Percentiles rank a stretch among this genome's conserved stretches.
Evolutionary conservation across 2,113 vertebrate species (phyloP).

Genomic region (Tapirus terrestris): DNA sequence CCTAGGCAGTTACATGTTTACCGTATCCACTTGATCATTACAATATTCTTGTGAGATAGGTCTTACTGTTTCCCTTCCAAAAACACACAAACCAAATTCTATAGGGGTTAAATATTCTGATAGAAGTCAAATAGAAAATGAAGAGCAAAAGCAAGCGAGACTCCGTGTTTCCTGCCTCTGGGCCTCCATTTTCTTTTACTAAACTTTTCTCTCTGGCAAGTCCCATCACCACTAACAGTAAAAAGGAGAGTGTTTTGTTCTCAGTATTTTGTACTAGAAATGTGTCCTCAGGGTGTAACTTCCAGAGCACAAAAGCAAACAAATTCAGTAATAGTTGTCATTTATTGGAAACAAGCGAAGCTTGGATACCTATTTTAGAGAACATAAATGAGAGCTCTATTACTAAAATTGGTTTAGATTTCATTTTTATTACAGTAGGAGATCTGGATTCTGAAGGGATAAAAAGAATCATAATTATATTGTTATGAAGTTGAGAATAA

Average conservation of each 20-base stretch:
- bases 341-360: constrained; percentile 34
- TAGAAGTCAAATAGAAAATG: background rate
- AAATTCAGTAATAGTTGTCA: constrained; percentile 33
- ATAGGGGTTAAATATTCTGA: background rate
- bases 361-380: constrained; percentile 54
- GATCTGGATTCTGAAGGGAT: constrained; percentile 53
- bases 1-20: background rate
- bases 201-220: background rate
- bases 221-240: background rate
- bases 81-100: background rate
- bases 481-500: constrained; percentile 28
- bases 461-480: constrained; percentile 6
- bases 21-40: background rate
- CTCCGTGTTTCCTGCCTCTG: background rate
- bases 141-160: background rate
- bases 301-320: constrained; percentile 38
- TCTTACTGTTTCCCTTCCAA: constrained; percentile 11
- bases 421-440: constrained; percentile 65
- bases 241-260: background rate
- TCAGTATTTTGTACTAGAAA: background rate
- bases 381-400: constrained; percentile 32
- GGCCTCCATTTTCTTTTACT: background rate
- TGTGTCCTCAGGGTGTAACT: constrained; percentile 28
- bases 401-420: constrained; percentile 47
- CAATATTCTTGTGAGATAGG: background rate